A percentile compares a stretch with the other conserved stretches of the same genome.
These are phyloP conservation scores for Machimus rusticus DNA, from an alignment of 2,888 invertebrate species.

Conservation along the genomic window DNA sequence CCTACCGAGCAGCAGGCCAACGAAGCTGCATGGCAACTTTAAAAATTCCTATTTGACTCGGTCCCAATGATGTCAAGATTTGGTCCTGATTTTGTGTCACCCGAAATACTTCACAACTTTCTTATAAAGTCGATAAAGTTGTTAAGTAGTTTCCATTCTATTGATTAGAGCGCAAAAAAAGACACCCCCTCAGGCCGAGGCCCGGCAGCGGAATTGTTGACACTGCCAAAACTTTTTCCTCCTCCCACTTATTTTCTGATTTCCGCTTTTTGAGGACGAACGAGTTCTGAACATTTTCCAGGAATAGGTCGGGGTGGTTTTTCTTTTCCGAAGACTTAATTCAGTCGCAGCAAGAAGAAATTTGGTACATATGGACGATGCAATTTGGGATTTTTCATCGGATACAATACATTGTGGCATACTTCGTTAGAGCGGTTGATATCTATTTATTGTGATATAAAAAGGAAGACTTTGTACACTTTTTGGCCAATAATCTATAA, in stretches of 20 bases:
- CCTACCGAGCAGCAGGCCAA: neutral
- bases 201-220: neutral
- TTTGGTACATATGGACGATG: neutral
- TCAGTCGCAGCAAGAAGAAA: neutral
- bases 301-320: neutral
- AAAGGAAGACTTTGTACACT: neutral
- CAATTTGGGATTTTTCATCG: neutral
- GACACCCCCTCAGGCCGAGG: neutral
- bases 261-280: neutral
- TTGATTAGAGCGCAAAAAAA: slow-evolving; percentile 21
- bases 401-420: neutral
- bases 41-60: slow-evolving; percentile 33
- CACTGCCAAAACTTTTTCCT: slow-evolving; percentile 12
- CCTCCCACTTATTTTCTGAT: neutral
- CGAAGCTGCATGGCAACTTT: neutral
- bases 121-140: slow-evolving; percentile 29
- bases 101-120: slow-evolving; percentile 33
- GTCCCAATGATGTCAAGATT: slow-evolving; percentile 37
- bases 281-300: slow-evolving; percentile 7
- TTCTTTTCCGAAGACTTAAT: neutral
- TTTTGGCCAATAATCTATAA: neutral
- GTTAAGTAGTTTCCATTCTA: slow-evolving; percentile 28
- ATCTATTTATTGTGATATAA: neutral
- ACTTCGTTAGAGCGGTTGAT: neutral
- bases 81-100: slow-evolving; percentile 28